phyloP scores from a whole-genome alignment of 2,888 invertebrate genomes.

The Pyralis farinalis region DNA sequence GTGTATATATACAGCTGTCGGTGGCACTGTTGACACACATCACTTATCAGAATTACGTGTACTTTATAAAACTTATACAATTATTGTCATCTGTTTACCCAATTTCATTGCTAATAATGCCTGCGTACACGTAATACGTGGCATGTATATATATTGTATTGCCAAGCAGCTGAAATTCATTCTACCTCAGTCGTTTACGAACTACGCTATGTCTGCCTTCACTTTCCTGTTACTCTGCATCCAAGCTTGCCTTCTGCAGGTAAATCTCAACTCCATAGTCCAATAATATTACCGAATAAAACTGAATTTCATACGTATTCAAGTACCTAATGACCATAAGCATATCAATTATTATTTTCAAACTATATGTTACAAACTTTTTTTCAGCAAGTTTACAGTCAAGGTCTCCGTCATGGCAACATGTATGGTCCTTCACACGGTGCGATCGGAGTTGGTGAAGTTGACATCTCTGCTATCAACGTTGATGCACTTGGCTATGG shows the following conservation, averaged over 20 bases:
- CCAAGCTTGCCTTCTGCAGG: slow-evolving; percentile 36
- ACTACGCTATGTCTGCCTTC: slow-evolving; percentile 30
- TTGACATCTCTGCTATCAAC: neutral
- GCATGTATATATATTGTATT: neutral
- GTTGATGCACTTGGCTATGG: neutral
- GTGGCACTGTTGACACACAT: neutral
- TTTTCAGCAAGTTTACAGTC: slow-evolving; percentile 21
- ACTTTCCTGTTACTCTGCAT: slow-evolving; percentile 28
- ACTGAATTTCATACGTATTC: no score
- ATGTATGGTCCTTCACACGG: neutral
- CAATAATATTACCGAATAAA: no score
- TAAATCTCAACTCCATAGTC: slow-evolving; percentile 13
- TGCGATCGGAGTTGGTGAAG: neutral
- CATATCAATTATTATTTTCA: no score
- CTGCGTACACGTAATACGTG: no score
- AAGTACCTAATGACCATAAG: no score
- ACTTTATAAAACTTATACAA: neutral
- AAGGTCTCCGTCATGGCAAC: slow-evolving; percentile 2
- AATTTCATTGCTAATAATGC: neutral
- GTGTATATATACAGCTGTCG: neutral
- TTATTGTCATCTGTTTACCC: neutral
- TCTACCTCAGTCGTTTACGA: neutral
- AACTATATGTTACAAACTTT: neutral
- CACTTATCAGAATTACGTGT: neutral
- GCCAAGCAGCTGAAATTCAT: neutral